A percentile compares a stretch with the other conserved stretches of the same genome.
Evolutionary conservation across 2,888 invertebrate genomes (phyloP).

Genomic region (Dioctria rufipes): DNA sequence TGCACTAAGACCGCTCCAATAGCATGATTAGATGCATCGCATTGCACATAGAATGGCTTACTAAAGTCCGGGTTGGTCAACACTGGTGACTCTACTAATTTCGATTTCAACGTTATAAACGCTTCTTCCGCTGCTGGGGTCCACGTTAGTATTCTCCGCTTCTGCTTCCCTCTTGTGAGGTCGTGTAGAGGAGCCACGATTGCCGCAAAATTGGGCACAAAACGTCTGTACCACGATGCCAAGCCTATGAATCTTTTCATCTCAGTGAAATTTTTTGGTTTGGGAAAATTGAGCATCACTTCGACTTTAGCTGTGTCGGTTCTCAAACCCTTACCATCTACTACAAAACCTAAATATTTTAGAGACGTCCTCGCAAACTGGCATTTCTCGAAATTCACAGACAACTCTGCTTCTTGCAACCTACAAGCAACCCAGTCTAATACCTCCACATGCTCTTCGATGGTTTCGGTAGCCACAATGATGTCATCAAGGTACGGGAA

Average conservation of each 20-base stretch:
- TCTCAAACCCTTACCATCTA: conserved; percentile 33
- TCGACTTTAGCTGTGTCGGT: conserved; percentile 33
- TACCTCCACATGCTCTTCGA: neutral
- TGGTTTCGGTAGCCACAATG: neutral
- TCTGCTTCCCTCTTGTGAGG: neutral
- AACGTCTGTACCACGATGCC: neutral
- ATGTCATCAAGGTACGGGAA: neutral
- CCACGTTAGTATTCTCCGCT: neutral
- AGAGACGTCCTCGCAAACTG: neutral
- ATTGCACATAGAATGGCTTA: neutral
- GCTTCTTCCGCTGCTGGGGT: neutral
- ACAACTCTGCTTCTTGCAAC: neutral
- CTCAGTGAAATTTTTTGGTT: conserved; percentile 48
- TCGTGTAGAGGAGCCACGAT: neutral
- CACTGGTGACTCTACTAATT: neutral
- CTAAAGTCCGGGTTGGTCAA: neutral
- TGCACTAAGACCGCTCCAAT: neutral
- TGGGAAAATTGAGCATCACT: conserved; percentile 42
- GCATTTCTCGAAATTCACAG: conserved; percentile 42
- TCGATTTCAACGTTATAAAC: neutral
- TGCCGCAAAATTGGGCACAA: neutral
- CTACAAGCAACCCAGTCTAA: neutral
- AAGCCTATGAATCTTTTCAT: neutral
- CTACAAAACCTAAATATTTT: conserved; percentile 51
- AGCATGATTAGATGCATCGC: neutral